Conservation (phyloP, 2,113 vertebrate species). For the Amazona guildingii region DNA sequence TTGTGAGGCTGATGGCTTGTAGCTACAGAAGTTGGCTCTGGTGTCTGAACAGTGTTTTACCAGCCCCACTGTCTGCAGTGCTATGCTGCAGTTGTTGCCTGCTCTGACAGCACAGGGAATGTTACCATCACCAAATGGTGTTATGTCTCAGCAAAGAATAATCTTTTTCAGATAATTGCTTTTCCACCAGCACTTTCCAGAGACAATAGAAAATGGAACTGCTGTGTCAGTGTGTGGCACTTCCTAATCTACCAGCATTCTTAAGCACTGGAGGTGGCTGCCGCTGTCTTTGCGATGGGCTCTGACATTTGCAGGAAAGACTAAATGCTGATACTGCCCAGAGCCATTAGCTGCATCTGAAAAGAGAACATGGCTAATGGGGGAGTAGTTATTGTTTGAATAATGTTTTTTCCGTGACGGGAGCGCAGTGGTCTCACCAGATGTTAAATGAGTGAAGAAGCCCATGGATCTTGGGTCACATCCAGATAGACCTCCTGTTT, state of each 20-base stretch:
- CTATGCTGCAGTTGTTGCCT: background rate
- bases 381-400: background rate
- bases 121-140: background rate
- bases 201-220: background rate
- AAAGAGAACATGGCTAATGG: background rate
- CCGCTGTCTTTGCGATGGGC: background rate
- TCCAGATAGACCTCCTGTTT: constrained; percentile 1
- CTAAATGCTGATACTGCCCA: background rate
- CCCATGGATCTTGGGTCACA: background rate
- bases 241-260: background rate
- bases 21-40: background rate
- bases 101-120: background rate
- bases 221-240: background rate
- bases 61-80: background rate
- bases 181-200: background rate
- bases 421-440: constrained; percentile 5
- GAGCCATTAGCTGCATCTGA: background rate
- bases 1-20: background rate
- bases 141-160: background rate
- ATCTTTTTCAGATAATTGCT: background rate
- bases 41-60: background rate
- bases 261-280: background rate
- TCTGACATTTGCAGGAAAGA: background rate
- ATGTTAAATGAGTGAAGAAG: background rate
- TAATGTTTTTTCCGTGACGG: background rate